Evolutionary conservation across 2,113 vertebrate species (phyloP), one percentile per base, ranked within the genome.

Genomic region (Casuarius casuarius): DNA sequence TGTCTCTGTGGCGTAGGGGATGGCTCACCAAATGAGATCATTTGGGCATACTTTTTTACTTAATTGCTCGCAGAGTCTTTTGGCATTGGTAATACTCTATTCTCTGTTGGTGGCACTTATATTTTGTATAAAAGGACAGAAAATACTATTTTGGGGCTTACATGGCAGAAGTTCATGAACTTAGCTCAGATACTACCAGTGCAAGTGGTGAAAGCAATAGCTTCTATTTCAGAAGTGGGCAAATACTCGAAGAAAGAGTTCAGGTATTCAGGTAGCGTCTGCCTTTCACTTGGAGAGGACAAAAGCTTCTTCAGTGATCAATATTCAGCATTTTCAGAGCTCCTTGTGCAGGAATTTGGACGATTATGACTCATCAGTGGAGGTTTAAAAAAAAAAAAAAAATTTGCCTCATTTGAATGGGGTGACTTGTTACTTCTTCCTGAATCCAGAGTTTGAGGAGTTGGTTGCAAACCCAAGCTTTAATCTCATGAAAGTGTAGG

Each of bases 391-490:
- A 78, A 89, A 75, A 38, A 38, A 6, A 38, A 38, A 38, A 38
- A 38, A 7, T 38, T 90, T 89, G 63, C 73, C 33, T 95, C 52
- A 31, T 96, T 89, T 89, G 77, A 79, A 68, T 87, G 42, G 61
- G n/a, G 29, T 82, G 90, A 94, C 52, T 66, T 3, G 4, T 90
- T 78, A 31, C 58, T 76, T 94, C 75, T 46, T 70, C 38, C 75
- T 4, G 8, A 77, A 40, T 66, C 25, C 35, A 44, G 59, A 94
- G 70, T 40, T 73, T 84, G 90, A 82, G 74, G 89, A 96, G 74
- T 52, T 40, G 6, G 48, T 79, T 96, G 80, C n/a, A 76, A 95
- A 94, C 86, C 62, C 44, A 62, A 62, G 35, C 81, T 96, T 95
- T 89, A 14, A 22, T 92, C 66, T 89, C 21, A 4, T 1, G 0